Percentiles rank a stretch among this genome's conserved stretches.
Conservation (phyloP, 2,797 vertebrate genomes). For the Oryzias dopingdopingensis region DNA sequence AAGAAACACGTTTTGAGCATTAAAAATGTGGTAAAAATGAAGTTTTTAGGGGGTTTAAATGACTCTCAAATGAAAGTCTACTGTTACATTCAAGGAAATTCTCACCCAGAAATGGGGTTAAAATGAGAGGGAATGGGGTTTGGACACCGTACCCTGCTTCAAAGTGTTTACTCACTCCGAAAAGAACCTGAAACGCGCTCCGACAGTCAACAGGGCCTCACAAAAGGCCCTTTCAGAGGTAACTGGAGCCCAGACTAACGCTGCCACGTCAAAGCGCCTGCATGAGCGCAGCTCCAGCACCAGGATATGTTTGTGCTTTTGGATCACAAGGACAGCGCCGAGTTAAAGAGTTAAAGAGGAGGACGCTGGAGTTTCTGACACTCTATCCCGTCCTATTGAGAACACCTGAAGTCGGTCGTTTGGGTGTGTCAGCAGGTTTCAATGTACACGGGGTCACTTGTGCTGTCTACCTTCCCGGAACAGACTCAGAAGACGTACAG, state of each 20-base stretch:
- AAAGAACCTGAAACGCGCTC: constrained; percentile 27
- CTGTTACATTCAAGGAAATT: too few relatives aligned
- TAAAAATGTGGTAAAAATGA: too few relatives aligned
- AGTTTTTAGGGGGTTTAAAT: too few relatives aligned
- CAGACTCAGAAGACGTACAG: too few relatives aligned
- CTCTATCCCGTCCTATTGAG: neutral
- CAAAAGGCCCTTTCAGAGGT: constrained; percentile 68
- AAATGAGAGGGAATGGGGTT: neutral
- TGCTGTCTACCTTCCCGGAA: neutral
- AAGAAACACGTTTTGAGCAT: too few relatives aligned
- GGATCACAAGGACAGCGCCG: neutral
- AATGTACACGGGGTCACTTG: neutral
- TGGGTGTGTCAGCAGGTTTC: constrained; percentile 16
- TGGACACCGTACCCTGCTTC: constrained; percentile 12
- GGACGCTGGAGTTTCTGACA: neutral
- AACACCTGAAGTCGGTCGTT: neutral
- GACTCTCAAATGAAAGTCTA: too few relatives aligned
- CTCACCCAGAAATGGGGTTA: neutral
- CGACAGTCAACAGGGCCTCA: constrained; percentile 44
- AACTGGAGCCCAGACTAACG: constrained; percentile 26
- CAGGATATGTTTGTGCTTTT: neutral
- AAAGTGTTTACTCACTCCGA: constrained; percentile 51
- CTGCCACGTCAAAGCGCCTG: constrained; percentile 64
- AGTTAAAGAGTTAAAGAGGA: neutral
- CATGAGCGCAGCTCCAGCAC: constrained; percentile 1